Conservation (phyloP, 2,888 invertebrate genomes). For the Thymelicus lineola region DNA sequence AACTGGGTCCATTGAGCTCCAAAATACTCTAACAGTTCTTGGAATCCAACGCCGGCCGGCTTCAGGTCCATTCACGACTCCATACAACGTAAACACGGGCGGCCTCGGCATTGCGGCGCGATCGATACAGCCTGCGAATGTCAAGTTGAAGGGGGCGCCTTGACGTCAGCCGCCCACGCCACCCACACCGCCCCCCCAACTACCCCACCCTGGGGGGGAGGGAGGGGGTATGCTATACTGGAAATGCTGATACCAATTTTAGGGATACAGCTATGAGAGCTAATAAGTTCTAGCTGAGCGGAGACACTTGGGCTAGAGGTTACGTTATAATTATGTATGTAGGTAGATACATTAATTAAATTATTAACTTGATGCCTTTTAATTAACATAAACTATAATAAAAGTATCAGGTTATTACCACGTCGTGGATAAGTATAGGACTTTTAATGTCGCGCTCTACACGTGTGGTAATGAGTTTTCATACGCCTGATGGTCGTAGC, state of each 20-base stretch:
- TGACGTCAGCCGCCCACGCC: conserved; percentile 41
- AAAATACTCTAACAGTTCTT: not conserved
- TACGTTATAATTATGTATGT: too few relatives aligned
- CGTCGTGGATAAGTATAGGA: too few relatives aligned
- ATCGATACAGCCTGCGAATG: conserved; percentile 48
- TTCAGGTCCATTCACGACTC: conserved; percentile 37
- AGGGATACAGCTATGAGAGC: conserved; percentile 1
- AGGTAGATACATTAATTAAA: too few relatives aligned
- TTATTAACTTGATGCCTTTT: too few relatives aligned
- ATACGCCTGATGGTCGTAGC: too few relatives aligned
- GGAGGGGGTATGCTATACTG: not conserved
- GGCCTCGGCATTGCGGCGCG: conserved; percentile 45
- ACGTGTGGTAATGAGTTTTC: too few relatives aligned
- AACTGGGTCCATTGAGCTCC: not conserved
- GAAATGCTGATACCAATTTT: conserved; percentile 1
- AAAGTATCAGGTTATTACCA: too few relatives aligned
- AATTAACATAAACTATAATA: too few relatives aligned
- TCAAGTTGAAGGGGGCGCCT: conserved; percentile 46
- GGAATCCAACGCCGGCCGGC: conserved; percentile 22
- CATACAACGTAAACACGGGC: conserved; percentile 40
- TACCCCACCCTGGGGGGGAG: not conserved
- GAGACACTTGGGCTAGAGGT: too few relatives aligned
- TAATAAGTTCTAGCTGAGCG: not conserved
- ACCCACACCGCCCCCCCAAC: not conserved
- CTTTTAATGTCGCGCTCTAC: too few relatives aligned